These are phyloP conservation scores for Spizaetus ornatus DNA, from an alignment of 2,113 vertebrate species.

Conservation along the genomic window DNA sequence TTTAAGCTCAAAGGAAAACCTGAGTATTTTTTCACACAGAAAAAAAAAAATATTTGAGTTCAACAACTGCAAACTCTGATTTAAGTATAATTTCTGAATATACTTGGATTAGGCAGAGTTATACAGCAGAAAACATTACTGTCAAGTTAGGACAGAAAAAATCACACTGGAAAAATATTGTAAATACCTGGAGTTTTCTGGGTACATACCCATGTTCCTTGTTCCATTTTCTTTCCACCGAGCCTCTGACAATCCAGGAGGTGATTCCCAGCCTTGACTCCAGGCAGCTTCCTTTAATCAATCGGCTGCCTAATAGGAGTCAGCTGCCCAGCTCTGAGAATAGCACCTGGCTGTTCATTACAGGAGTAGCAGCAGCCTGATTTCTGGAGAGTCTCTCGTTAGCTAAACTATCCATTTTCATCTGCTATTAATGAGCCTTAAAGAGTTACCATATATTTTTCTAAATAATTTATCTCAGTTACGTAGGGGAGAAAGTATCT, in stretches of 20 bases:
- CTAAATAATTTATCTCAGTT: background rate
- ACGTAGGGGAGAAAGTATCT: background rate
- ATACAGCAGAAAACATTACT: background rate
- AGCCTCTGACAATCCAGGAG: background rate
- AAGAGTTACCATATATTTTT: background rate
- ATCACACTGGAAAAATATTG: background rate
- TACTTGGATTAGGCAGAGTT: background rate
- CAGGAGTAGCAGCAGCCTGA: background rate
- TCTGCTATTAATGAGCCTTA: background rate
- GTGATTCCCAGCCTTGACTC: background rate
- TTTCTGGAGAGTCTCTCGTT: background rate
- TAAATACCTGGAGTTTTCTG: background rate
- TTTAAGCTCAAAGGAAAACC: background rate
- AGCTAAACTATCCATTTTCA: background rate
- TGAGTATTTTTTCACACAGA: background rate
- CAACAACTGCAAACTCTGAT: background rate
- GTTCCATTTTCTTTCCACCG: background rate
- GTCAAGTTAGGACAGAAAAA: background rate
- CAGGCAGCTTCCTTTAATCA: background rate
- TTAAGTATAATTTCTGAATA: background rate
- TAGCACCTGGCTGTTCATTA: background rate
- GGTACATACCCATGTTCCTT: fast-evolving
- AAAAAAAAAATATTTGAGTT: background rate
- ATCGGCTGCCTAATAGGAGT: background rate
- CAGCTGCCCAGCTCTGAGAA: background rate